These are phyloP conservation scores for Brachypterus glaber DNA, from an alignment of 2,888 invertebrate species.

Conservation along the genomic window DNA sequence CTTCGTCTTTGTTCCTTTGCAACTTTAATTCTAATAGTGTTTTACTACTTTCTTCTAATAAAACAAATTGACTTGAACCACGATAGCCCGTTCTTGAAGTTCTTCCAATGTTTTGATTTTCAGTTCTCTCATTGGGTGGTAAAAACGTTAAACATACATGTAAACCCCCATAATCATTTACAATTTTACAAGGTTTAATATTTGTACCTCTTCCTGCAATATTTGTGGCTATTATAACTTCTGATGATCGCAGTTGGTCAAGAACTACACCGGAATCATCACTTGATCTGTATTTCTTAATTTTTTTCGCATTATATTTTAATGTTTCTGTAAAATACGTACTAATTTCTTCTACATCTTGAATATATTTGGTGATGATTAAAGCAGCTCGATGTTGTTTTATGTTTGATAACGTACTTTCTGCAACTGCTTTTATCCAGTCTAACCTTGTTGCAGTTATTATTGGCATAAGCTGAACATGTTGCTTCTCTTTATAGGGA, in stretches of 20 bases:
- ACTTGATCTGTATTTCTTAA: background rate
- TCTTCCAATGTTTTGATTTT: conserved; percentile 36
- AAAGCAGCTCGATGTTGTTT: background rate
- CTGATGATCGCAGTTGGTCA: conserved; percentile 16
- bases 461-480: conserved; percentile 17
- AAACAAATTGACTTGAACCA: conserved; percentile 30
- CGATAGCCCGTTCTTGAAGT: conserved; percentile 33
- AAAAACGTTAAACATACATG: conserved; percentile 36
- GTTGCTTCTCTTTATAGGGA: conserved; percentile 25
- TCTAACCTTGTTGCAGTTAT: conserved; percentile 6
- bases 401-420: background rate
- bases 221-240: conserved; percentile 36
- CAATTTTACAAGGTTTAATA: conserved; percentile 26
- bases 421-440: background rate
- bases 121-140: conserved; percentile 34
- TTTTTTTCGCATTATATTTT: background rate
- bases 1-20: conserved; percentile 1
- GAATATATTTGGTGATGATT: background rate
- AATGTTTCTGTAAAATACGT: background rate
- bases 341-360: background rate
- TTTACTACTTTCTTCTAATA: conserved; percentile 6
- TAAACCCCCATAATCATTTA: conserved; percentile 30
- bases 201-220: conserved; percentile 38
- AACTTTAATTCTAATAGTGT: conserved; percentile 1
- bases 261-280: conserved; percentile 7